A percentile compares a stretch with the other conserved stretches of the same genome.
These are phyloP conservation scores for Delphinus delphis DNA, from an alignment of 2,113 vertebrate genomes.

Conservation along the genomic window DNA sequence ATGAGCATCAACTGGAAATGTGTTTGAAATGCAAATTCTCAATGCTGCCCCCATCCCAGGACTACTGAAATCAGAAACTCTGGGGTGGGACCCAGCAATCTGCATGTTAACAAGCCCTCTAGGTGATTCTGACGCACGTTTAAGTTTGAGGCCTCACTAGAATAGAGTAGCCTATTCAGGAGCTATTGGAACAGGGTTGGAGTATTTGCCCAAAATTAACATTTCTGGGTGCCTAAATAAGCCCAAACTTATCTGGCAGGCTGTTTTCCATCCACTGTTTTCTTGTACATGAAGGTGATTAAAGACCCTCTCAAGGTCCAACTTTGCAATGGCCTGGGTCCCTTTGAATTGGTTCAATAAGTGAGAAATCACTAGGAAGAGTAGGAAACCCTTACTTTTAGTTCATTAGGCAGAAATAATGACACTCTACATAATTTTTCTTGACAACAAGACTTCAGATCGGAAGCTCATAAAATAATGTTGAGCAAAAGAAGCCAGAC, in stretches of 20 bases:
- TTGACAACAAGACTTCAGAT: constrained; percentile 27
- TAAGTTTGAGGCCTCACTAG: constrained; percentile 4
- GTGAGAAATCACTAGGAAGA: background rate
- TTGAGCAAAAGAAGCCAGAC: constrained; percentile 9
- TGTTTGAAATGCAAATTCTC: constrained; percentile 33
- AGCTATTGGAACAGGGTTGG: background rate
- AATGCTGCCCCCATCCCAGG: background rate
- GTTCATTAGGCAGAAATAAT: constrained; percentile 30
- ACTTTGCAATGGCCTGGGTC: background rate
- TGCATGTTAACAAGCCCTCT: background rate
- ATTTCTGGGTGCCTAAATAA: constrained; percentile 32
- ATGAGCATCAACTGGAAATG: background rate
- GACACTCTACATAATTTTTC: constrained; percentile 24
- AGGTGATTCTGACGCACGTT: background rate
- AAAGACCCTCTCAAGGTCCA: background rate
- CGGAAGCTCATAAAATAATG: constrained; percentile 46
- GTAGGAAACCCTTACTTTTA: background rate
- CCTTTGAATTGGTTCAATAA: constrained; percentile 5
- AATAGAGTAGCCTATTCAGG: background rate
- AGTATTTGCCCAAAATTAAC: background rate
- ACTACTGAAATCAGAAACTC: constrained; percentile 14
- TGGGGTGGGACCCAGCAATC: background rate
- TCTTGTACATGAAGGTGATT: constrained; percentile 28
- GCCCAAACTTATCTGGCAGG: background rate
- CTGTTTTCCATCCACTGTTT: constrained; percentile 34